Conservation (phyloP, 30 jellyfish, hydroid and myxozoan genomes). For the Aurelia aurita complex sp. Pacific region DNA sequence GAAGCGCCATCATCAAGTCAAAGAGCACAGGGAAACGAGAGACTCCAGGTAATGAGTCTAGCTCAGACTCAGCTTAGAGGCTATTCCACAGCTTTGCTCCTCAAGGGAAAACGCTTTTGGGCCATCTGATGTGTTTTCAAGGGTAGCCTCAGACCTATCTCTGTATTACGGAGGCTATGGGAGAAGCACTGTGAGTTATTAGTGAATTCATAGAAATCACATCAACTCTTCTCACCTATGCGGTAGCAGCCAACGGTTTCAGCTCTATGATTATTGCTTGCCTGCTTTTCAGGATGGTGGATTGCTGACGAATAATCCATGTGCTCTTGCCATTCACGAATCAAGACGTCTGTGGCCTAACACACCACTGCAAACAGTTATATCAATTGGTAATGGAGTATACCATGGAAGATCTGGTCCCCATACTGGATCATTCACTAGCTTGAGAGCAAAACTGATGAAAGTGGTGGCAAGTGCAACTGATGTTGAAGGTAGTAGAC, state of each 20-base stretch:
- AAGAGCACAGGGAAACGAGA: no score
- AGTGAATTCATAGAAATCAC: not conserved
- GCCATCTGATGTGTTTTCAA: not conserved
- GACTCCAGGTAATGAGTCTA: no score
- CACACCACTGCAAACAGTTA: conserved; percentile 82
- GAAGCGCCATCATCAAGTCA: no score
- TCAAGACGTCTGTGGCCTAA: conserved; percentile 83
- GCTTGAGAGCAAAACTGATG: conserved; percentile 67
- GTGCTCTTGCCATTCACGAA: conserved; percentile 90
- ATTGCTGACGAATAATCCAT: conserved; percentile 80
- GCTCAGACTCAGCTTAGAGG: no score
- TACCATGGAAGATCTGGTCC: conserved; percentile 95
- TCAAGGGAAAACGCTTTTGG: not conserved
- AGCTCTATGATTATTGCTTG: no score
- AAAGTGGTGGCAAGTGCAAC: conserved; percentile 94
- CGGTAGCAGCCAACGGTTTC: no score
- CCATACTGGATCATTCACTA: conserved; percentile 63
- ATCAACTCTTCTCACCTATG: no score
- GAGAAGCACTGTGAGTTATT: not conserved
- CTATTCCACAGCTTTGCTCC: not conserved
- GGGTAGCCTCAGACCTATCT: not conserved
- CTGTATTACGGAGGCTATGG: not conserved
- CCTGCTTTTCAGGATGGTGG: conserved; percentile 82
- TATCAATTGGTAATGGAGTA: conserved; percentile 88
- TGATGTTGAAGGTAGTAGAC: conserved; percentile 78